A percentile compares a stretch with the other conserved stretches of the same genome.
Conservation (phyloP, 2,888 invertebrate species). For the Morpho deidamia region DNA sequence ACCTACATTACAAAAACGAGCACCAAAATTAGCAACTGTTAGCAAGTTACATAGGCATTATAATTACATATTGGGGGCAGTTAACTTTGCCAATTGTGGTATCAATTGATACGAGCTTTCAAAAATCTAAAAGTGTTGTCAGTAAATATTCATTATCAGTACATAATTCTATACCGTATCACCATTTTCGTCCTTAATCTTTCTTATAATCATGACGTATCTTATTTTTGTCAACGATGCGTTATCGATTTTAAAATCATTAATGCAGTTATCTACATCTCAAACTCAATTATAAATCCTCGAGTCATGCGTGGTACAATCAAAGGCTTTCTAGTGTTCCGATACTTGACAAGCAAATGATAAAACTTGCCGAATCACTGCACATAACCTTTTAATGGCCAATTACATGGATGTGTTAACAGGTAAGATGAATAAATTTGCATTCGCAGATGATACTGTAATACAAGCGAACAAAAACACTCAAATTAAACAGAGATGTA, state of each 20-base stretch:
- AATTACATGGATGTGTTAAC: constrained; percentile 21
- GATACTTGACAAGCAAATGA: constrained; percentile 8
- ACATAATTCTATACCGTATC: not conserved
- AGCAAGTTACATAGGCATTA: no score
- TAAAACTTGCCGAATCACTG: constrained; percentile 21
- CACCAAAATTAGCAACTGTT: no score
- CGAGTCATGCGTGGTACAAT: constrained; percentile 23
- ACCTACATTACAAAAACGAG: no score
- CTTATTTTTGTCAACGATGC: constrained; percentile 42
- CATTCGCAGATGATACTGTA: constrained; percentile 22
- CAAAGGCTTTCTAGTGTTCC: constrained; percentile 16
- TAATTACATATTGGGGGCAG: no score
- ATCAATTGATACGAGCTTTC: no score
- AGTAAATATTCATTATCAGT: not conserved
- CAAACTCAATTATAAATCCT: constrained; percentile 14
- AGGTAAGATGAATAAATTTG: constrained; percentile 24
- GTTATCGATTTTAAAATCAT: constrained; percentile 37
- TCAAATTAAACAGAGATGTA: constrained; percentile 41
- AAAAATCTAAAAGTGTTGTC: no score
- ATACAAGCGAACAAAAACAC: constrained; percentile 19
- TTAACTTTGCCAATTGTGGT: no score
- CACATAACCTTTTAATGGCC: constrained; percentile 21
- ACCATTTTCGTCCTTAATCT: no score
- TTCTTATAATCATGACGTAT: not conserved
- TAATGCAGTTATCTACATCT: constrained; percentile 33